A percentile compares a stretch with the other conserved stretches of the same genome.
phyloP scores from a whole-genome alignment of 2,113 vertebrate species.

The Ammodramus savannarum region DNA sequence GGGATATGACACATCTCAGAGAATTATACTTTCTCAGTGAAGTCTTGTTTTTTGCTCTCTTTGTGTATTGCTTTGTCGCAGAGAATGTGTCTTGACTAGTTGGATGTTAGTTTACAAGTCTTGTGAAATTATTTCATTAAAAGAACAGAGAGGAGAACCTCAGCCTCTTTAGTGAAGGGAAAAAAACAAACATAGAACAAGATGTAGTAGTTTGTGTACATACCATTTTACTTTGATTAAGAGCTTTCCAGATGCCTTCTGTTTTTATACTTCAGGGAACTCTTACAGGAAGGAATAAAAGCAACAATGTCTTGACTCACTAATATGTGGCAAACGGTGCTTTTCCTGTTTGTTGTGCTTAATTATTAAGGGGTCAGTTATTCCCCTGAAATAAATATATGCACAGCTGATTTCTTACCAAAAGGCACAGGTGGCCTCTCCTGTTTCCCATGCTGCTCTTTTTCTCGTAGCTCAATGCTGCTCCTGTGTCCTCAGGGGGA shows the following conservation, averaged over 20 bases:
- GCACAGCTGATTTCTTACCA: fast-evolving
- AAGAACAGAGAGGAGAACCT: background rate
- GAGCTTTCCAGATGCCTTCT: background rate
- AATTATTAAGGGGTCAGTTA: background rate
- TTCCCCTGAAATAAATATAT: background rate
- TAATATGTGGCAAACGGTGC: background rate
- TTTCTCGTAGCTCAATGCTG: fast-evolving
- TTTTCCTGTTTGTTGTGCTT: background rate
- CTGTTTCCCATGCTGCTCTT: background rate
- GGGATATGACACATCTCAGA: background rate
- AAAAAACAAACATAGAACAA: background rate
- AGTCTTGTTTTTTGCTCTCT: background rate
- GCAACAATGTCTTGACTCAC: background rate
- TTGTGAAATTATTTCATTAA: background rate
- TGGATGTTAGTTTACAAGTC: background rate
- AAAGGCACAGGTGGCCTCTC: background rate
- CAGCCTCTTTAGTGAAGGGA: background rate
- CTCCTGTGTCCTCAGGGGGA: background rate
- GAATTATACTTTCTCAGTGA: background rate
- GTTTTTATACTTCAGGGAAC: background rate
- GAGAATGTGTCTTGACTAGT: background rate
- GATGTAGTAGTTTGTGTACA: background rate
- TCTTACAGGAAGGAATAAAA: background rate
- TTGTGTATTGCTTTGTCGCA: background rate
- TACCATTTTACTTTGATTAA: fast-evolving